Percentiles rank a stretch among this genome's conserved stretches.
phyloP scores from a whole-genome alignment of 2,113 vertebrate genomes.

The Aldabrachelys gigantea region DNA sequence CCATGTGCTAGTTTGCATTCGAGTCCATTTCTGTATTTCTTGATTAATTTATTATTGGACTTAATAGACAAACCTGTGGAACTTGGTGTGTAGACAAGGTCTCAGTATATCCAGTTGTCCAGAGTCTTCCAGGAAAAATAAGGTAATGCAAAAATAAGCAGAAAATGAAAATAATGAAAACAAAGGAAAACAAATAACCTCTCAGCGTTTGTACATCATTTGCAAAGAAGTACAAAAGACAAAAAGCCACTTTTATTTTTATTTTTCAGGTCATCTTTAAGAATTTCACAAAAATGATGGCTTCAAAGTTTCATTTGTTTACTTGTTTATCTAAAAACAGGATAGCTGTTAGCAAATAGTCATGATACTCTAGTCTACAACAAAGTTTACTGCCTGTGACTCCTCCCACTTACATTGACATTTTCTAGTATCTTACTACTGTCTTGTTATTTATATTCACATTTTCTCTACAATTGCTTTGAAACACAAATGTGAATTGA shows the following conservation, averaged over 20 bases:
- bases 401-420: neutral
- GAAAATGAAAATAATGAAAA: neutral
- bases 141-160: neutral
- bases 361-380: neutral
- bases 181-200: neutral
- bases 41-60: neutral
- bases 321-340: conserved; percentile 29
- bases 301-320: neutral
- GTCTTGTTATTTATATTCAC: neutral
- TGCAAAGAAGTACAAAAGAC: neutral
- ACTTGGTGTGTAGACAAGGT: neutral
- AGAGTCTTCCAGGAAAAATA: neutral
- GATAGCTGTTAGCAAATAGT: conserved; percentile 26
- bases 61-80: neutral
- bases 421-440: neutral
- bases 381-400: neutral
- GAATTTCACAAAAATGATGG: neutral
- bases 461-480: neutral
- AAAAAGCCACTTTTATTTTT: neutral
- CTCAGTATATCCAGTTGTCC: neutral
- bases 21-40: neutral
- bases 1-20: neutral
- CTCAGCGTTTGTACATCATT: neutral
- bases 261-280: neutral
- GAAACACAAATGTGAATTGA: conserved; percentile 38